Evolutionary conservation across 2,888 invertebrate genomes (phyloP), one percentile per base, ranked within the genome.

Genomic region (Nipponacmea schrenckii): DNA sequence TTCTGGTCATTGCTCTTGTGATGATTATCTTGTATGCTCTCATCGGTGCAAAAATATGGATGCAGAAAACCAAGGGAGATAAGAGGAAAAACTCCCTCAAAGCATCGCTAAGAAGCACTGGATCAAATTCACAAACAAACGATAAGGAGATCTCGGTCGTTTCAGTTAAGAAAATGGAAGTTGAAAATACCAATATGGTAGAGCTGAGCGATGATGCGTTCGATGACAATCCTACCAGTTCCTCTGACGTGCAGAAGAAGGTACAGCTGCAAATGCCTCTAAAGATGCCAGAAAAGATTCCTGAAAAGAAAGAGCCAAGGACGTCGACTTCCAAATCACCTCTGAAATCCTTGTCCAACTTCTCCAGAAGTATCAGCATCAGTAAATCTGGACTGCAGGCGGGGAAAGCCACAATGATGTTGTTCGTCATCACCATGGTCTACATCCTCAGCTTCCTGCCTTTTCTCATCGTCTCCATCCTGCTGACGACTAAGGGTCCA

Each of bases 381-480:
- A 69, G 64, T 44, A 64, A 50, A 20, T 62, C 62, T 12, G 69
- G 69, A n/a, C 64, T 69, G 8, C 69, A 69, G 31, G 69, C 69
- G 8, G 80, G 81, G 45, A 75, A 77, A 62, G 80, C 80, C 7
- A 82, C 81, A 0, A 50, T 78, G 24, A 82, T 80, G 80, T 68
- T 82, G 12, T 79, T 80, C 63, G 45, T 80, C 0, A 79, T 82
- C 20, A 82, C 81, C 2, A 27, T 80, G 27, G 78, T 76, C 2
- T 82, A 78, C 45, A 76, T 82, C 10, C 69, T 82, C 39, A 80
- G 81, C 56, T 82, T 82, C 56, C 66, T 80, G 15, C 81, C 81
- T 12, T 82, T 79, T 67, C 74, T 80, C 12, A 76, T 75, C 10
- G 72, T 82, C 24, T 74, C 74, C 1, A 79, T 80, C 50, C 68